A percentile compares a stretch with the other conserved stretches of the same genome.
phyloP scores from a whole-genome alignment of 92 coral and sea anemone genomes.

The Palythoa heliodiscus region DNA sequence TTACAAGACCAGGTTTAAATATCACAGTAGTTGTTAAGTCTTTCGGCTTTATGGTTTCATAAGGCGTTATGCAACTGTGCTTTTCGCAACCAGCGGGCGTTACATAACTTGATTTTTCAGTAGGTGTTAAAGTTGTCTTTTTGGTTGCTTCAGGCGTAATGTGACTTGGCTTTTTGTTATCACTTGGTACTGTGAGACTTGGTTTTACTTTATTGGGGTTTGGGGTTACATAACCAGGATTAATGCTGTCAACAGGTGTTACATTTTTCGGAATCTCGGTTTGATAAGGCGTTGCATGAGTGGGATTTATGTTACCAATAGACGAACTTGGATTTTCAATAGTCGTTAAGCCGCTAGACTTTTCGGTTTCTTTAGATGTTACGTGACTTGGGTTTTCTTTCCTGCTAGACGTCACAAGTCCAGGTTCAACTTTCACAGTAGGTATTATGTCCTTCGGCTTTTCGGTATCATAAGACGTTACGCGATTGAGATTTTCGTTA shows the following conservation, averaged over 20 bases:
- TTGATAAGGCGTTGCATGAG: not conserved
- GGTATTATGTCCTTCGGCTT: not conserved
- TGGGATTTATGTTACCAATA: not conserved
- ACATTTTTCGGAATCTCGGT: no score
- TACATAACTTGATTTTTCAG: not conserved
- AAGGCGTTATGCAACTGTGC: not conserved
- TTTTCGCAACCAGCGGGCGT: not conserved
- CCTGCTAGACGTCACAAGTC: not conserved
- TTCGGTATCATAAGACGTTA: not conserved
- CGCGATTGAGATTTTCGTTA: not conserved
- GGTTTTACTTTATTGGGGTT: not conserved
- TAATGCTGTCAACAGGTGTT: no score
- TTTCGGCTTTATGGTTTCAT: not conserved
- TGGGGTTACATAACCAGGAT: not conserved
- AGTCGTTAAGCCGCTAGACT: not conserved
- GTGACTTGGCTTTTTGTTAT: not conserved
- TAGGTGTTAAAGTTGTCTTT: no score
- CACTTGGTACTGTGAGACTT: not conserved
- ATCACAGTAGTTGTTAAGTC: not conserved
- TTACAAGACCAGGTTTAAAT: not conserved
- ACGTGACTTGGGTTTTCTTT: not conserved
- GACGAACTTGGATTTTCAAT: no score
- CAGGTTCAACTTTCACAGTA: not conserved
- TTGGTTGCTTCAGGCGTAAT: not conserved
- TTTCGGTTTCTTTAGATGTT: not conserved